Conservation (phyloP, 2,113 vertebrate species). For the Alosa alosa region DNA sequence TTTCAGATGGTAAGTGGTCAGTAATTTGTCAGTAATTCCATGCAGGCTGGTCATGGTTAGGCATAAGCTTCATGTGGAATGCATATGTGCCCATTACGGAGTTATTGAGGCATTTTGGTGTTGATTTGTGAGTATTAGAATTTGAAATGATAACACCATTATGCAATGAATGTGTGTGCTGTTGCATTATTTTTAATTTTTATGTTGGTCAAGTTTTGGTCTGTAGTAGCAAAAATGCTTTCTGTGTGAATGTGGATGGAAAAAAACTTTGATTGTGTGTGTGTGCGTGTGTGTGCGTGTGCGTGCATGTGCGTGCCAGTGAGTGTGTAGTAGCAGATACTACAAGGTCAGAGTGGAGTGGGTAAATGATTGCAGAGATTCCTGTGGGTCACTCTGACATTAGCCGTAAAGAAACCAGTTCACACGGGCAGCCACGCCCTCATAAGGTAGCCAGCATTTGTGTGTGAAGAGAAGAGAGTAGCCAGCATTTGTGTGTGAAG, state of each 20-base stretch:
- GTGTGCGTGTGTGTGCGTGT: constrained; percentile 11
- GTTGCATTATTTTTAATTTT: too few relatives aligned
- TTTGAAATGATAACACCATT: too few relatives aligned
- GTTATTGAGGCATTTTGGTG: too few relatives aligned
- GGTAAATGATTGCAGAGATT: neutral
- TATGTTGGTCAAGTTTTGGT: too few relatives aligned
- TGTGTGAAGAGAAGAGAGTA: neutral
- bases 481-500: neutral
- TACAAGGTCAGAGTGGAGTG: neutral
- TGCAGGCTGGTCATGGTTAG: neutral
- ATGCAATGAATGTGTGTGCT: too few relatives aligned
- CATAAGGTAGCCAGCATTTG: neutral
- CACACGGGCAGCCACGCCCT: neutral
- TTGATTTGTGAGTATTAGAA: too few relatives aligned
- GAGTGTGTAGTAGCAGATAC: neutral
- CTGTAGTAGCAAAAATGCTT: too few relatives aligned
- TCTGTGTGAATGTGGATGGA: too few relatives aligned
- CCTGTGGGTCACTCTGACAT: neutral
- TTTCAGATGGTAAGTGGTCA: neutral
- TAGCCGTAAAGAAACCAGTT: neutral
- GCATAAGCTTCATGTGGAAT: too few relatives aligned
- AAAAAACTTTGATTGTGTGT: neutral
- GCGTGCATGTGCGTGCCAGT: constrained; percentile 15
- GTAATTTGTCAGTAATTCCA: neutral
- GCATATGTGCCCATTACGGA: too few relatives aligned